Evolutionary conservation across 1,140 invertebrate genomes (phyloP), one percentile per base, ranked within the genome.

Genomic region (Gryon sp.): DNA sequence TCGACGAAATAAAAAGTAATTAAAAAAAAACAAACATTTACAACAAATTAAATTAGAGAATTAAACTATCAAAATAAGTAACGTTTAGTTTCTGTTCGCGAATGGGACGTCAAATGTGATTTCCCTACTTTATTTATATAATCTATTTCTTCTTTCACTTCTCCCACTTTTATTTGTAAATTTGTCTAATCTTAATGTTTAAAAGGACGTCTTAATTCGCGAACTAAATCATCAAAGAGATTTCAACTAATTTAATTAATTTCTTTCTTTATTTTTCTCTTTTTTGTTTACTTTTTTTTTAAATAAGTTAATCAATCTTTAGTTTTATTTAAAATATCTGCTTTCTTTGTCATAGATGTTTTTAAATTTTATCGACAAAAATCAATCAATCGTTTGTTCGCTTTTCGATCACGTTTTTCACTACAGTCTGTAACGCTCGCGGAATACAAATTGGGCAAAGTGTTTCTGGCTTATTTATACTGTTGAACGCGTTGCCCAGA

Each of bases 381-480:
- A 40, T 48, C 2, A 15, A 32, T 77, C 57, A 76, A 28, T 70
- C 55, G 16, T 70, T 70, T 65, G 57, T 74, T 76, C 40, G 68
- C 69, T 78, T 78, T 6, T 81, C 80, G 24, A 76, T 79, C 8
- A 80, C 62, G 66, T 86, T 86, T 20, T 82, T 80, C 2, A 80
- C 79, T 3, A 81, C 77, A 9, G 45, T 78, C 72, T 82, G 80
- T 14, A 89, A 46, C 19, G 83, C 83, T 24, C 78, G 79, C 7
- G 87, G 81, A 38, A 88, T 82, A 62, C 88, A 89, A 41, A 80
- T 36, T 0, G 88, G 88, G 34, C 88, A 89, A 0, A 89, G 16
- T 2, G 83, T 88, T 55, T 88, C 87, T 4, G 80, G 81, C 57
- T 85, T 87, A 48, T 73, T 75, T 2, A 81, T 76, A 7, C 75